Percentiles rank a stretch among this genome's conserved stretches.
phyloP scores from a whole-genome alignment of 2,888 invertebrate species.

The Venustoraphidia nigricollis region DNA sequence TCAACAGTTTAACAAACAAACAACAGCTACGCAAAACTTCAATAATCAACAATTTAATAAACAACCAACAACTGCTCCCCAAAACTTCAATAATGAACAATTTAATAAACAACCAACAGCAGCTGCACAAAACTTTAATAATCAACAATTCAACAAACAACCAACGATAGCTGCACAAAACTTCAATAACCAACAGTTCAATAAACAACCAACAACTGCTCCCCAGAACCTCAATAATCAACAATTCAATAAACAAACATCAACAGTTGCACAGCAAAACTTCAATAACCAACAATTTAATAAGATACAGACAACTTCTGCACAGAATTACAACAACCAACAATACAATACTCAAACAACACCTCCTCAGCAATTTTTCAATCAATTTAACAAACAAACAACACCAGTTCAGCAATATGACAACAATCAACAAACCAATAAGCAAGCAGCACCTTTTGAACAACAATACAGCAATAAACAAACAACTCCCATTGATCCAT shows the following conservation, averaged over 20 bases:
- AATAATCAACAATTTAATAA: conserved; percentile 17
- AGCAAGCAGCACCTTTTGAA: conserved; percentile 4
- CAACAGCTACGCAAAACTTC: conserved; percentile 20
- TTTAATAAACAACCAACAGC: neutral
- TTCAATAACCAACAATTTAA: neutral
- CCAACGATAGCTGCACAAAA: neutral
- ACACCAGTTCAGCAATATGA: conserved; percentile 8
- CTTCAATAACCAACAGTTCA: neutral
- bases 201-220: conserved; percentile 1
- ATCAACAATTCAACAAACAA: neutral
- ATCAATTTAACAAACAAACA: too few relatives aligned
- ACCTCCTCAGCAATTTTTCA: neutral
- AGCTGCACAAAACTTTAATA: neutral
- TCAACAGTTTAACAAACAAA: conserved; percentile 21
- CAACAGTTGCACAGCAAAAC: conserved; percentile 1
- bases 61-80: conserved; percentile 6
- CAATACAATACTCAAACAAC: neutral
- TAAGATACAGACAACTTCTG: neutral
- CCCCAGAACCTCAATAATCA: neutral
- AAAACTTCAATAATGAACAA: neutral
- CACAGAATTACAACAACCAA: neutral
- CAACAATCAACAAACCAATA: conserved; percentile 11
- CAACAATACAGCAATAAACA: conserved; percentile 8
- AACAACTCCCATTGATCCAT: neutral
- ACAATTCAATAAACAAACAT: neutral